Conservation (phyloP, 2,113 vertebrate genomes). For the Zosterops japonicus region DNA sequence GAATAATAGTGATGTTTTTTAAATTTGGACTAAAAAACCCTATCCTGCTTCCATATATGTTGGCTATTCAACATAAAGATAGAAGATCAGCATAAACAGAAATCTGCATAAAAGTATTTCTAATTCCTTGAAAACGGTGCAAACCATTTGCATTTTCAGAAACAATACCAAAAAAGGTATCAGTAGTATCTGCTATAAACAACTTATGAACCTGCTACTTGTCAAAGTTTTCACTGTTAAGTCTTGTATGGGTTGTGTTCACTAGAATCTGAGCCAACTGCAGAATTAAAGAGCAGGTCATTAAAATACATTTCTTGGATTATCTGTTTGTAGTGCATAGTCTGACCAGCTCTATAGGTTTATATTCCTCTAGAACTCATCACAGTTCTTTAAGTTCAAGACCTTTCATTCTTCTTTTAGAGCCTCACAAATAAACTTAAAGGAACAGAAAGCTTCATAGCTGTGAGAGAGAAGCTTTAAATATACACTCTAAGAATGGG, state of each 20-base stretch:
- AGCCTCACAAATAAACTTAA: neutral
- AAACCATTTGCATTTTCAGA: neutral
- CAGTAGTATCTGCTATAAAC: neutral
- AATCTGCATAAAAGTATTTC: neutral
- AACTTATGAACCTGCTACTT: neutral
- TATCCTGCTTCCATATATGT: neutral
- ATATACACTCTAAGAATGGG: rapidly evolving
- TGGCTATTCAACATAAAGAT: neutral
- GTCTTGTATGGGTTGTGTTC: neutral
- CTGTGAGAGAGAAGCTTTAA: neutral
- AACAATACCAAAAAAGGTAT: neutral
- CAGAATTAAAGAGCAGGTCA: neutral
- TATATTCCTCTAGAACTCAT: neutral
- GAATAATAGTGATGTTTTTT: neutral
- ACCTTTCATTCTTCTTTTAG: neutral
- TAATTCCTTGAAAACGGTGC: neutral
- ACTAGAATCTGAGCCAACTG: neutral
- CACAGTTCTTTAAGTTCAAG: neutral
- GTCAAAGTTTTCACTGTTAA: neutral
- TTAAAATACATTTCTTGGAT: neutral
- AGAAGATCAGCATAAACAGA: neutral
- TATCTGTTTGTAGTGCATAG: neutral
- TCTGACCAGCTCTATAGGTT: neutral
- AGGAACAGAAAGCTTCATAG: neutral
- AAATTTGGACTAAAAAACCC: neutral